Conservation (phyloP, 1,140 invertebrate genomes). For the Belonocnema kinseyi region DNA sequence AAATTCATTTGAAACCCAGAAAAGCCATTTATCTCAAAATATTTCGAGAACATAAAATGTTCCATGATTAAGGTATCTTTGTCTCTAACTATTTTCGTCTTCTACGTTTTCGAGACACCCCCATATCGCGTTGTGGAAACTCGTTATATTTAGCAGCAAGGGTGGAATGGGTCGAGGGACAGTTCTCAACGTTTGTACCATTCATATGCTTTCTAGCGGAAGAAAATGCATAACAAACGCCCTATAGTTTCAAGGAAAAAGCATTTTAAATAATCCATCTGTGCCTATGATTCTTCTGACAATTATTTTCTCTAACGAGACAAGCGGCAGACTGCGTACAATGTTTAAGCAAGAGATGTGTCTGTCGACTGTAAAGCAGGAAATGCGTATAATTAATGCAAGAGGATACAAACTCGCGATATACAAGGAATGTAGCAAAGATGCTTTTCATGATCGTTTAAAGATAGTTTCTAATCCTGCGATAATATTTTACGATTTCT, state of each 20-base stretch:
- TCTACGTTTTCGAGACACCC: slow-evolving; percentile 52
- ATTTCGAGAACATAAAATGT: slow-evolving; percentile 1
- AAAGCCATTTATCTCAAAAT: background rate
- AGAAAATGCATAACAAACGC: slow-evolving; percentile 54
- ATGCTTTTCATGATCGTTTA: background rate
- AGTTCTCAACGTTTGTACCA: slow-evolving; percentile 53
- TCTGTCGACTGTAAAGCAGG: slow-evolving; percentile 15
- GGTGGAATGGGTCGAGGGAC: slow-evolving; percentile 49
- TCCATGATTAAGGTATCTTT: background rate
- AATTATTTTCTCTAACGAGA: slow-evolving; percentile 27
- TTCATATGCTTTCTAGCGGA: slow-evolving; percentile 54
- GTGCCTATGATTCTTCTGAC: background rate
- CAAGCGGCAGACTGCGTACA: slow-evolving; percentile 13
- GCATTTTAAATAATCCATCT: slow-evolving; percentile 19
- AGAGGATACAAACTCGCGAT: background rate
- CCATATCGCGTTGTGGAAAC: slow-evolving; percentile 46
- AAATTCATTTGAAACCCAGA: background rate
- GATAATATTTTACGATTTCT: background rate
- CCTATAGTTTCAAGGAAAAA: slow-evolving; percentile 25
- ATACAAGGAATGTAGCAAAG: slow-evolving; percentile 3
- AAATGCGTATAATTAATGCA: slow-evolving; percentile 24
- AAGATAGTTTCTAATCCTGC: background rate
- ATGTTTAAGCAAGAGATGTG: background rate
- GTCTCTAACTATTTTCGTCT: slow-evolving; percentile 52
- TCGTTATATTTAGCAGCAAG: slow-evolving; percentile 60